Percentiles rank a stretch among this genome's conserved stretches.
phyloP scores from a whole-genome alignment of 2,113 vertebrate species.

The Malurus cyaneus region DNA sequence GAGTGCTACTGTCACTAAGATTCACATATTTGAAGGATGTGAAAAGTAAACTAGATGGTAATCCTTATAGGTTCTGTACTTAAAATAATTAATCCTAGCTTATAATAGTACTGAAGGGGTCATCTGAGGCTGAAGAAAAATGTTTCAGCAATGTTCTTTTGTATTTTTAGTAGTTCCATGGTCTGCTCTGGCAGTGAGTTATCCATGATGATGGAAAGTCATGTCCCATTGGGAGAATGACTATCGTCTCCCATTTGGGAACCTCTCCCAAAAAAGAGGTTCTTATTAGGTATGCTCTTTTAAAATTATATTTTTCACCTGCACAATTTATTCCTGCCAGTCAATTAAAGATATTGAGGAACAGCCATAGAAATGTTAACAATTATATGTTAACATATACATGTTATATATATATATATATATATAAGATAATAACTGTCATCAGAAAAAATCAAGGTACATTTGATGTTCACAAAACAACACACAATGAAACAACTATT shows the following conservation, averaged over 20 bases:
- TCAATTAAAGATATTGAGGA: not conserved
- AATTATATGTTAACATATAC: too few species aligned
- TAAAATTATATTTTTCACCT: not conserved
- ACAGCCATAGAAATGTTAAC: not conserved
- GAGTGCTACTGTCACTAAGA: not conserved
- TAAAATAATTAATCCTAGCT: not conserved
- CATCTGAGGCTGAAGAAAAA: not conserved
- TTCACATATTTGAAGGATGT: not conserved
- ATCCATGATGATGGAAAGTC: not conserved
- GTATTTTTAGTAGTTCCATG: not conserved
- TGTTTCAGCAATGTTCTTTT: not conserved
- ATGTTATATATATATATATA: too few species aligned
- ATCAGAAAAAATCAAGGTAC: not conserved
- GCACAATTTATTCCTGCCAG: not conserved
- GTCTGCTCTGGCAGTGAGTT: not conserved
- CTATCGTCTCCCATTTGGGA: not conserved
- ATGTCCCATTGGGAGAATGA: not conserved
- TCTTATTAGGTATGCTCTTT: not conserved
- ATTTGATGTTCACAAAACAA: not conserved
- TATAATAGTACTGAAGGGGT: not conserved
- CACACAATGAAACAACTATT: not conserved
- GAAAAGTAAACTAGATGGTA: not conserved
- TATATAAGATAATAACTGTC: not conserved
- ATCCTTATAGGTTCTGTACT: not conserved
- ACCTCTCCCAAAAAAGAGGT: not conserved